A percentile compares a stretch with the other conserved stretches of the same genome.
Conservation (phyloP, 2,797 vertebrate genomes). For the Thunnus albacares region DNA sequence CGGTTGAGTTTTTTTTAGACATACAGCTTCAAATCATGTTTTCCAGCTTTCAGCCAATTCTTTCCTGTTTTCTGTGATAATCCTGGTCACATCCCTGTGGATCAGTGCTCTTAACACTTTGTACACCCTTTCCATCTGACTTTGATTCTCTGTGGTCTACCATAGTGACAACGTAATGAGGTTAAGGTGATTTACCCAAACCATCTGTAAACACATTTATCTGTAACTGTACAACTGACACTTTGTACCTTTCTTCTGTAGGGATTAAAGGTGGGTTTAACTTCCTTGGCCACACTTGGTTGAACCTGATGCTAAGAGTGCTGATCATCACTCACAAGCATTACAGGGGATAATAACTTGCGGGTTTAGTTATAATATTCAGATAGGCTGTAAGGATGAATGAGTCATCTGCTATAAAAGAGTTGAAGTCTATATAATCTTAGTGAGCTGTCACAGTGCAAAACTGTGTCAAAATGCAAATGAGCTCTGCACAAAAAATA, state of each 20-base stretch:
- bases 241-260: slow-evolving; percentile 18
- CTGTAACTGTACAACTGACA: slow-evolving; percentile 37
- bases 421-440: background rate
- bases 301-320: slow-evolving; percentile 47
- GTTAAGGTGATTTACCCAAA: slow-evolving; percentile 56
- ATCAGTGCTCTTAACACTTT: slow-evolving; percentile 20
- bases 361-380: slow-evolving; percentile 7
- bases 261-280: slow-evolving; percentile 52
- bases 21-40: slow-evolving; percentile 3
- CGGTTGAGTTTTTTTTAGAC: background rate
- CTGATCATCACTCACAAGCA: slow-evolving; percentile 44
- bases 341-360: slow-evolving; percentile 58
- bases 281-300: slow-evolving; percentile 7
- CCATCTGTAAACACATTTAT: slow-evolving; percentile 32
- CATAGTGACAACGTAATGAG: slow-evolving; percentile 38
- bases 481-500: background rate
- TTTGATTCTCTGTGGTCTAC: slow-evolving; percentile 28
- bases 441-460: background rate
- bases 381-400: slow-evolving; percentile 10
- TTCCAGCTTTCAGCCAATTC: background rate
- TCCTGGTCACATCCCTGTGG: slow-evolving; percentile 6
- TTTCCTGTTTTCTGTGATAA: slow-evolving; percentile 29
- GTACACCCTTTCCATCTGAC: slow-evolving; percentile 20
- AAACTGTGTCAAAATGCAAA: background rate
- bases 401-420: slow-evolving; percentile 33